phyloP scores from a whole-genome alignment of 2,888 invertebrate genomes.

The Chrysina gloriosa region DNA sequence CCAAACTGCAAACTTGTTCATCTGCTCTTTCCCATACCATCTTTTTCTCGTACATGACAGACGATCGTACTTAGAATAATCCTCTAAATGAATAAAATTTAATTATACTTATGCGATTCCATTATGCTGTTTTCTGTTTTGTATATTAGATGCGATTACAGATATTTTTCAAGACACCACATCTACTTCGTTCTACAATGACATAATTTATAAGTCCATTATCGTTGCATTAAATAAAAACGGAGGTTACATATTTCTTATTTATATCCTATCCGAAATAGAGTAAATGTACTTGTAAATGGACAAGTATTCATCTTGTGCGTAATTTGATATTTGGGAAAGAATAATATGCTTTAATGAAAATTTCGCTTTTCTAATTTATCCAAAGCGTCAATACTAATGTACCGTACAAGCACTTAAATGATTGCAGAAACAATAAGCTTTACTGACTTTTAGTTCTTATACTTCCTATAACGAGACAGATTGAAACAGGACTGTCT shows the following conservation, averaged over 20 bases:
- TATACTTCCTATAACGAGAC: too few relatives aligned
- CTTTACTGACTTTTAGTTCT: too few relatives aligned
- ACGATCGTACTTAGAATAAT: conserved; percentile 32
- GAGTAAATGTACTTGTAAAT: too few relatives aligned
- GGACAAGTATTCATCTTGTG: too few relatives aligned
- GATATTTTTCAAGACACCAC: conserved; percentile 4
- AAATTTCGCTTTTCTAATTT: too few relatives aligned
- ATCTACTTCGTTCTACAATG: not conserved
- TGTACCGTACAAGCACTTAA: too few relatives aligned
- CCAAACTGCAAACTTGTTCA: conserved; percentile 54
- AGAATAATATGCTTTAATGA: too few relatives aligned
- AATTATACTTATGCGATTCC: conserved; percentile 27
- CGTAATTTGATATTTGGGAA: too few relatives aligned
- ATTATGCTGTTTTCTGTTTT: conserved; percentile 13
- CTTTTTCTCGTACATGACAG: conserved; percentile 40
- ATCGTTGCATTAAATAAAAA: conserved; percentile 1
- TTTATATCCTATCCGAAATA: not conserved
- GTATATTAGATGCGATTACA: not conserved
- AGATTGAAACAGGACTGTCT: too few relatives aligned
- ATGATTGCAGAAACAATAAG: too few relatives aligned
- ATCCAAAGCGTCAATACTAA: too few relatives aligned
- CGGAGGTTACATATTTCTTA: not conserved
- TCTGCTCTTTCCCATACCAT: conserved; percentile 55
- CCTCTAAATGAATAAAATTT: conserved; percentile 33
- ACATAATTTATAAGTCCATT: not conserved